A percentile compares a stretch with the other conserved stretches of the same genome.
These are phyloP conservation scores for Harpalus rubripes DNA, from an alignment of 2,888 invertebrate species.

Conservation along the genomic window DNA sequence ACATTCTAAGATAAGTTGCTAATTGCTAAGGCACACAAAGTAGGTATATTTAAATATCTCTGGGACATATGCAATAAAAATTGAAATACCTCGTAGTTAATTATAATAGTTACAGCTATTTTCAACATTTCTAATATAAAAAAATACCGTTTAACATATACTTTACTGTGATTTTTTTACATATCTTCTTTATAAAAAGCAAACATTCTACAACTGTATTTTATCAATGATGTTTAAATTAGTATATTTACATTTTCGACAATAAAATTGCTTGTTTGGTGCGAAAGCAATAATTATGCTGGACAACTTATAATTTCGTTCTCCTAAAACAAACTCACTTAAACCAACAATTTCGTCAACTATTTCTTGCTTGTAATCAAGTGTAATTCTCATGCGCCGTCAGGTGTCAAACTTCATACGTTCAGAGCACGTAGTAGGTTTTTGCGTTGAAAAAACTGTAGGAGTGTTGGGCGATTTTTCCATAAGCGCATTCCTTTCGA, in stretches of 20 bases:
- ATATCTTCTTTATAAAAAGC: too few relatives aligned
- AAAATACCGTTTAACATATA: neutral
- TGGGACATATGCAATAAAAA: neutral
- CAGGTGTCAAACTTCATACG: neutral
- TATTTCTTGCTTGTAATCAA: neutral
- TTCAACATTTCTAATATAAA: neutral
- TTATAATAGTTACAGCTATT: neutral
- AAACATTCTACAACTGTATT: too few relatives aligned
- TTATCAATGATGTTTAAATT: neutral
- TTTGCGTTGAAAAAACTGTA: neutral
- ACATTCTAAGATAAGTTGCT: neutral
- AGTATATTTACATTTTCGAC: neutral
- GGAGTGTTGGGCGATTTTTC: conserved; percentile 8
- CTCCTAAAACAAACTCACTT: neutral
- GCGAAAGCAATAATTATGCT: neutral
- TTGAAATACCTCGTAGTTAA: neutral
- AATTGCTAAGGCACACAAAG: neutral
- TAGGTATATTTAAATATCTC: neutral
- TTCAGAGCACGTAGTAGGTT: neutral
- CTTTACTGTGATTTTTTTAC: neutral
- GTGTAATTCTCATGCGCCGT: neutral
- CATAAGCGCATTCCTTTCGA: conserved; percentile 5
- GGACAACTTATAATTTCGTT: neutral
- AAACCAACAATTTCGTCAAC: neutral
- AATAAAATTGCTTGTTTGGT: neutral